phyloP scores from a whole-genome alignment of 2,888 invertebrate genomes.

The Stenchaetothrips biformis region DNA sequence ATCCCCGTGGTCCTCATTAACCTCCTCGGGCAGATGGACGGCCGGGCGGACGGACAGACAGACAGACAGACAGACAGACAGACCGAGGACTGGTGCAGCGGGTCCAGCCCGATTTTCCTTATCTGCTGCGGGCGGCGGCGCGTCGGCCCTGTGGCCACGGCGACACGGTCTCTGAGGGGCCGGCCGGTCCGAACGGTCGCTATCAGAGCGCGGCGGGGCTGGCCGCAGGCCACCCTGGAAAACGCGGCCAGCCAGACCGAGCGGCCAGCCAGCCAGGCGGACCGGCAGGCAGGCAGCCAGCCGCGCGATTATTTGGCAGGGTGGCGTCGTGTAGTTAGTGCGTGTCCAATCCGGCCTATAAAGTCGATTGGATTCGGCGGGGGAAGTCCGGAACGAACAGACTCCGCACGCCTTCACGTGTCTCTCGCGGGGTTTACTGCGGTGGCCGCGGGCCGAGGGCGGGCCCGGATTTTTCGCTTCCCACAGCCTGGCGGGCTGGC shows the following conservation, averaged over 20 bases:
- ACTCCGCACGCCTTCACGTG: background rate
- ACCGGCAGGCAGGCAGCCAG: background rate
- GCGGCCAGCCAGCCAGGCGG: background rate
- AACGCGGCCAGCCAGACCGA: no score
- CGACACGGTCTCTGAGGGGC: no score
- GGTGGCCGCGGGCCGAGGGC: no score
- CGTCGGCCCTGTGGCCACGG: no score
- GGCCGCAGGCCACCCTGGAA: no score
- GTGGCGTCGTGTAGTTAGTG: background rate
- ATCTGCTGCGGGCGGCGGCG: no score
- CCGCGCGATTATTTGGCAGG: background rate
- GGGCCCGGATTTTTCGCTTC: no score
- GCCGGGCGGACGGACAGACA: background rate
- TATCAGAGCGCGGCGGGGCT: no score
- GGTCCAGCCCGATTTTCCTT: no score
- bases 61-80: background rate
- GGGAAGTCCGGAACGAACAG: background rate
- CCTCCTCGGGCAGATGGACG: no score
- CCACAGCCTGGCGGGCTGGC: background rate
- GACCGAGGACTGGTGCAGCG: background rate
- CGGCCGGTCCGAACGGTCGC: no score
- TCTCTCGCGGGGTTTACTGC: background rate
- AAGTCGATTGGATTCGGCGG: background rate
- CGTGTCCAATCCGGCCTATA: background rate
- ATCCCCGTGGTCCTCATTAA: no score